Evolutionary conservation across 2,888 invertebrate species (phyloP).

Genomic region (Aleiodes testaceus): DNA sequence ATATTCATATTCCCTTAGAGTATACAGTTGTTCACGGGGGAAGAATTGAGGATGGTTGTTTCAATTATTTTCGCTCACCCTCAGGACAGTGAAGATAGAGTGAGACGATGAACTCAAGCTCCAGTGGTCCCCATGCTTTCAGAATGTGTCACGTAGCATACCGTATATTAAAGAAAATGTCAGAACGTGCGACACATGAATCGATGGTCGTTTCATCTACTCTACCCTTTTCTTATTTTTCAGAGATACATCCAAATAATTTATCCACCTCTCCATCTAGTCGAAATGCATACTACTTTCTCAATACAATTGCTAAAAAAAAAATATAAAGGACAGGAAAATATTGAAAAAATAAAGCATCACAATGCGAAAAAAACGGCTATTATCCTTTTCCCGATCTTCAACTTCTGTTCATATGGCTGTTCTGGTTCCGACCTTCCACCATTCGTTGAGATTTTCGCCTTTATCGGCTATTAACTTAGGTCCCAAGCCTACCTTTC

Average conservation of each 20-base stretch:
- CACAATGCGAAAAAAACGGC: no score
- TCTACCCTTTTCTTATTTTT: slow-evolving; percentile 21
- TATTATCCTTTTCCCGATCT: no score
- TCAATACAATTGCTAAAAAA: no score
- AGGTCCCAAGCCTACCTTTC: neutral
- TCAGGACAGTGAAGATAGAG: neutral
- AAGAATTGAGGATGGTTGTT: slow-evolving; percentile 45
- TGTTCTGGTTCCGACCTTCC: neutral
- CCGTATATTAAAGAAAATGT: slow-evolving; percentile 67
- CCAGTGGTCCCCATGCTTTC: neutral
- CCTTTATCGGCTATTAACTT: slow-evolving; percentile 37
- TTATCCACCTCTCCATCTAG: neutral
- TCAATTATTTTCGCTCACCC: slow-evolving; percentile 54
- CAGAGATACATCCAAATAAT: neutral
- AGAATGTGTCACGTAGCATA: slow-evolving; percentile 62
- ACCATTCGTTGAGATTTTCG: slow-evolving; percentile 30
- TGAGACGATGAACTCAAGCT: no score
- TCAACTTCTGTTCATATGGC: neutral
- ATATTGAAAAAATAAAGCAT: no score
- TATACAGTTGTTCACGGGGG: slow-evolving; percentile 15
- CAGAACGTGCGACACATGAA: slow-evolving; percentile 66
- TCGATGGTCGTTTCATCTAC: slow-evolving; percentile 56
- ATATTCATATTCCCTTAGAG: slow-evolving; percentile 44
- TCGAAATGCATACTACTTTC: neutral
- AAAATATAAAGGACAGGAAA: no score